These are phyloP conservation scores for Dasyornis broadbenti DNA, from an alignment of 2,113 vertebrate species.

Conservation along the genomic window DNA sequence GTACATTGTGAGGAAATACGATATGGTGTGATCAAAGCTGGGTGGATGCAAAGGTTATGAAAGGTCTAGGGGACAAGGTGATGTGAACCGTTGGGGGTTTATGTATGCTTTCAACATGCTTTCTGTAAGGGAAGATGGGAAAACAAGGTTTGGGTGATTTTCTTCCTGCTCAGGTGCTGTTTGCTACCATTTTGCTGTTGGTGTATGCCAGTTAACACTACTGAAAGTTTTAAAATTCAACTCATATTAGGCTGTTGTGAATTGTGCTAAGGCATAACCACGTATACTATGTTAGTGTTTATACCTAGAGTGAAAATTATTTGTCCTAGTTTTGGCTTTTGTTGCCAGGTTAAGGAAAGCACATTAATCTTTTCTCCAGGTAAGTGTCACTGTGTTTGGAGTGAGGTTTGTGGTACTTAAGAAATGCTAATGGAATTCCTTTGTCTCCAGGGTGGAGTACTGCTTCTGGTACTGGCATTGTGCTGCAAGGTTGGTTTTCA, in stretches of 20 bases:
- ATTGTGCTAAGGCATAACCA: background rate
- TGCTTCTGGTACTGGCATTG: slow-evolving; percentile 87
- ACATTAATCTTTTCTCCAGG: background rate
- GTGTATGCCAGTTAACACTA: background rate
- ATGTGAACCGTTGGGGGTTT: background rate
- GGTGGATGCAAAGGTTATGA: background rate
- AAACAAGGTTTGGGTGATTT: background rate
- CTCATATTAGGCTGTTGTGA: background rate
- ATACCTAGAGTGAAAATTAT: background rate
- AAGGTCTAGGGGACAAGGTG: background rate
- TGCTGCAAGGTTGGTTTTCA: slow-evolving; percentile 94
- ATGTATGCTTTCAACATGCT: rapidly evolving
- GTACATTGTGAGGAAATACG: background rate
- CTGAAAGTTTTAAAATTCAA: background rate
- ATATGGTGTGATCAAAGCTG: background rate
- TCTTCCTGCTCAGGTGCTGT: background rate
- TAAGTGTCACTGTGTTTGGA: background rate
- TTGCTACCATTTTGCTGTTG: background rate
- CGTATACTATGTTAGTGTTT: background rate
- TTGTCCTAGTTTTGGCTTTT: background rate
- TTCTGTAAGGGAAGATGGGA: background rate
- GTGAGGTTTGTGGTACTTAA: background rate
- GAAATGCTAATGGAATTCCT: background rate
- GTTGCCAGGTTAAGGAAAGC: background rate
- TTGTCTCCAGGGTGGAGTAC: slow-evolving; percentile 86